Base-by-base conservation (phyloP, 1,140 invertebrate genomes). In the Dreissena polymorpha region DNA sequence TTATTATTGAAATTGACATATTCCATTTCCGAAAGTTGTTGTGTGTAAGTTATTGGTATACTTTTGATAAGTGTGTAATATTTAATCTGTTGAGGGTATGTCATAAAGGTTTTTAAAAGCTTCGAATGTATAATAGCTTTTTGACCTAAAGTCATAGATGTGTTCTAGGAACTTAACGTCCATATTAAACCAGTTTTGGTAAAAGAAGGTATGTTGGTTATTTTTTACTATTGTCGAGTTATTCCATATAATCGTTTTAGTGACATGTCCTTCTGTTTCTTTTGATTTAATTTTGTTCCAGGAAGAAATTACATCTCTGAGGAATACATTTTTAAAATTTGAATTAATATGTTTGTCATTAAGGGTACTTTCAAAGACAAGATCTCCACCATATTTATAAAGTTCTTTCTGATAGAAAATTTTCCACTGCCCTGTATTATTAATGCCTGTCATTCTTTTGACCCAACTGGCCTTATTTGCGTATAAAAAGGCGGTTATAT, bases 381-480 rank as follows among this genome's bases (percentile, higher is more conserved):
- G 23, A n/a, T 69, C 7, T 18, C 21, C n/a, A 27, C 64, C 67
- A 16, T 21, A 29, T 16, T 69, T 12, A 13, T 72, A 6, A 14
- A 72, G 18, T 23, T 49, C n/a, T 51, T 51, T n/a, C 39, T 39
- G 39, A 39, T 39, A 39, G 39, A 39, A 39, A 39, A 39, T 39
- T 39, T 39, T 39, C 39, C 39, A 39, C 39, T 39, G 39, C 39
- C 39, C 39, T 39, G 39, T 39, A 39, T 39, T 39, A 39, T 39
- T 39, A 39, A 39, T 39, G 39, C 8, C 39, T 39, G 39, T 39
- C 8, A 39, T 51, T 16, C 23, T 53, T 72, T 53, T 72, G 0
- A 72, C 70, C 39, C 50, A 72, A 18, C 49, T 25, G 13, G 53
- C 39, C 50, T 72, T 72, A 53, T 53, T 53, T 53, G 50, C 51